Evolutionary conservation across 2,888 invertebrate genomes (phyloP), one percentile per base, ranked within the genome.

Genomic region (Lepetodrilus schrolli): DNA sequence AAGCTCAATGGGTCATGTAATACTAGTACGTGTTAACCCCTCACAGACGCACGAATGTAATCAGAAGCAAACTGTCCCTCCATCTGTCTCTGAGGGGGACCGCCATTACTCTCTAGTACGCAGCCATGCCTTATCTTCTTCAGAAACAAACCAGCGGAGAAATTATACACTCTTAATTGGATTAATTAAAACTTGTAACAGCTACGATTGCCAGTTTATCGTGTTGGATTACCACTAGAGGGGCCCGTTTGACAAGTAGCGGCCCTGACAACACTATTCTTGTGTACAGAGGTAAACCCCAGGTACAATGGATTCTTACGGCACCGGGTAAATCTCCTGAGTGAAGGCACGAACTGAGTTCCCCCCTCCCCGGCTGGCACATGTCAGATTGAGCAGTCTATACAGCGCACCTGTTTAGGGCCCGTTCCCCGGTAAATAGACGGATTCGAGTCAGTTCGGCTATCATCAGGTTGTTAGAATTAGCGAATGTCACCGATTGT

Each of bases 151-250:
- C n/a, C n/a, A n/a, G 58, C 30, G 34, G 58, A 30, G 58, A 58
- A 58, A 58, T 58, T 58, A n/a, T n/a, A 58, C 58, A 30, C 58
- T 58, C 58, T 58, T 58, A 58, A 58, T 58, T 58, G 58, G 58
- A 58, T 58, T 58, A 58, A 58, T 58, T 58, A 58, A 58, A 58
- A 58, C 58, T 17, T 30, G 58, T 34, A 58, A 58, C 58, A 58
- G 23, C 30, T 58, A 58, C 26, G 58, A 58, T 58, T 58, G 58
- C 58, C 34, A 58, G 58, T 58, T 58, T 58, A 58, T 58, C 58
- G 58, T 58, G 58, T 58, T 30, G 58, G 58, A 58, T 58, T 58
- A 58, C 30, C 58, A 30, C 58, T 26, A 17, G 23, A 58, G 58
- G 26, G 26, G 26, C 30, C 58, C 34, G 26, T 58, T 58, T 58